Conservation (phyloP, 2,113 vertebrate species). For the Notechis scutatus region DNA sequence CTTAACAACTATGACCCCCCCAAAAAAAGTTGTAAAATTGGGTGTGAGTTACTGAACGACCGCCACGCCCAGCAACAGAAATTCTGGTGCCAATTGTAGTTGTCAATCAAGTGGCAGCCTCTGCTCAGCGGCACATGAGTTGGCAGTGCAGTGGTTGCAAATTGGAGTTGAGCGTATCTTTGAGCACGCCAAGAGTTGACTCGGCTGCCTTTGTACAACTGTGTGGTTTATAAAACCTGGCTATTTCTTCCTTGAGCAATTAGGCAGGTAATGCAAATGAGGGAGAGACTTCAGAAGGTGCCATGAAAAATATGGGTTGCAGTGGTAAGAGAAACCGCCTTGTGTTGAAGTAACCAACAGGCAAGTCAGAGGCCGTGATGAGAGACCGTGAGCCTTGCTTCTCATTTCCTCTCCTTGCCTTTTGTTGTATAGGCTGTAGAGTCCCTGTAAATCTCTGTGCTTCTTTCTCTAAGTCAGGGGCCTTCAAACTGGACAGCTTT, state of each 20-base stretch:
- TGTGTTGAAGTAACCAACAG: neutral
- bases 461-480: neutral
- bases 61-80: neutral
- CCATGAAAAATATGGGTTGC: neutral
- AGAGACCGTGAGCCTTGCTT: too few species aligned
- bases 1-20: neutral
- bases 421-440: neutral
- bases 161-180: neutral
- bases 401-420: neutral
- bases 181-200: neutral
- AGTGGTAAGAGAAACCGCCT: neutral
- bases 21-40: neutral
- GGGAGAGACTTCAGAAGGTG: neutral
- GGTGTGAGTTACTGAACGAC: neutral
- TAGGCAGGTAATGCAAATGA: neutral
- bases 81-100: neutral
- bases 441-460: too few species aligned
- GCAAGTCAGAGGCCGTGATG: neutral
- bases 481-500: too few species aligned
- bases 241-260: neutral
- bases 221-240: neutral
- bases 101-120: neutral
- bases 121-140: accelerated
- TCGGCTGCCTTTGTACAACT: neutral
- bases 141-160: neutral